Evolutionary conservation across 2,888 invertebrate genomes (phyloP).

Genomic region (Teleiodes luculella): DNA sequence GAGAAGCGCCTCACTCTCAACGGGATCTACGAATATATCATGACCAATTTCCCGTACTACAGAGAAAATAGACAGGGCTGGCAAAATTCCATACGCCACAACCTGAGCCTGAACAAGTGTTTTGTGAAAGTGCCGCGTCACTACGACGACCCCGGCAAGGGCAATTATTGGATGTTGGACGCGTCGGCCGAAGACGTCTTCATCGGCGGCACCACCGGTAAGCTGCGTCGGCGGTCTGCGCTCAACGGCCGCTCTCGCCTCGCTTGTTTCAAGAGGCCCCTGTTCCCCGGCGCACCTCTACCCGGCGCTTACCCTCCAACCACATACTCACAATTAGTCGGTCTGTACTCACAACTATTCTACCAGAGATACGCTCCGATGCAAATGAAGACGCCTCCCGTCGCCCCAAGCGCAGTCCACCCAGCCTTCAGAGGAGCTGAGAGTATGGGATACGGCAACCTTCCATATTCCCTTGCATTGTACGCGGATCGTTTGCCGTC

Average conservation of each 20-base stretch:
- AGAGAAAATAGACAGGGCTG: slow-evolving; percentile 98
- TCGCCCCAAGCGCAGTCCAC: slow-evolving; percentile 74
- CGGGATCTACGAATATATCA: slow-evolving; percentile 99
- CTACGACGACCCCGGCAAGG: slow-evolving; percentile 99
- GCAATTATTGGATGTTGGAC: slow-evolving; percentile 99
- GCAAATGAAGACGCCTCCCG: slow-evolving; percentile 71
- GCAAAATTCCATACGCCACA: slow-evolving; percentile 99
- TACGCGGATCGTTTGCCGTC: slow-evolving; percentile 56
- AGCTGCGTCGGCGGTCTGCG: slow-evolving; percentile 91
- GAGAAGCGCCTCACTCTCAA: slow-evolving; percentile 96
- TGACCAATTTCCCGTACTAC: slow-evolving; percentile 99
- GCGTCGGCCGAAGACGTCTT: slow-evolving; percentile 99
- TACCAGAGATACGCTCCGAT: slow-evolving; percentile 83
- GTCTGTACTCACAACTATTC: slow-evolving; percentile 81
- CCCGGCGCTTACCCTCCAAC: slow-evolving; percentile 79
- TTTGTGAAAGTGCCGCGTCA: slow-evolving; percentile 98
- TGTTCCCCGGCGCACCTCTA: slow-evolving; percentile 81
- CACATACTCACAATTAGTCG: slow-evolving; percentile 77
- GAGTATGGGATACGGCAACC: slow-evolving; percentile 57
- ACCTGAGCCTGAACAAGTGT: slow-evolving; percentile 98
- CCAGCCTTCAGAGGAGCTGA: slow-evolving; percentile 68
- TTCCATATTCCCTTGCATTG: slow-evolving; percentile 61
- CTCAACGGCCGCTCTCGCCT: slow-evolving; percentile 92
- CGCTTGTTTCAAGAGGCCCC: slow-evolving; percentile 91
- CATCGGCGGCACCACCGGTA: slow-evolving; percentile 98